Percentiles rank a stretch among this genome's conserved stretches.
Evolutionary conservation across 2,888 invertebrate species (phyloP).

Genomic region (Microctonus brassicae): DNA sequence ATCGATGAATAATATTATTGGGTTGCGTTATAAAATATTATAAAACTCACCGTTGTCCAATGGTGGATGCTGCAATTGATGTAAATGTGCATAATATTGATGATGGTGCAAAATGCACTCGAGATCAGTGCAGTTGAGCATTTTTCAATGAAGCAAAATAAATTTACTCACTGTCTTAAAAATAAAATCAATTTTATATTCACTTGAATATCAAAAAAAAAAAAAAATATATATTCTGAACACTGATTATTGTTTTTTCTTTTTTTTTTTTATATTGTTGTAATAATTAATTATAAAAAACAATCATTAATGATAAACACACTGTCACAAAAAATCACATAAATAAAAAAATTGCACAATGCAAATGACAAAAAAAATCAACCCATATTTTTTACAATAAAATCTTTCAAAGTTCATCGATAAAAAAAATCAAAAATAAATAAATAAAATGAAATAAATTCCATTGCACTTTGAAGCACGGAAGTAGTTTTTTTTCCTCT

Average conservation of each 20-base stretch:
- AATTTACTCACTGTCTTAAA: slow-evolving; percentile 9
- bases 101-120: slow-evolving; percentile 84
- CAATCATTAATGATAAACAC: not conserved
- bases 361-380: slow-evolving; percentile 1
- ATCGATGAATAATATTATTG: not conserved
- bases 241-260: too few relatives aligned
- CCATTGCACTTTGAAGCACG: not conserved
- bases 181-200: not conserved
- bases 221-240: too few relatives aligned
- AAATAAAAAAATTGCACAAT: not conserved
- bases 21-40: too few relatives aligned
- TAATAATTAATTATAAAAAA: too few relatives aligned
- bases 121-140: slow-evolving; percentile 84
- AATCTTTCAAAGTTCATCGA: too few relatives aligned
- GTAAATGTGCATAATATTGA: slow-evolving; percentile 81
- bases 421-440: too few relatives aligned
- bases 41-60: slow-evolving; percentile 72
- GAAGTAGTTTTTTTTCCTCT: slow-evolving; percentile 29
- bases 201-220: too few relatives aligned
- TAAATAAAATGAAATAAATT: not conserved
- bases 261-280: too few relatives aligned
- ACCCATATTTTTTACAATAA: slow-evolving; percentile 22
- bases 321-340: not conserved
- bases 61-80: slow-evolving; percentile 78
- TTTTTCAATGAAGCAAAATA: slow-evolving; percentile 58